Percentiles rank a stretch among this genome's conserved stretches.
These are phyloP conservation scores for Scolopax bukidnonensis DNA, from an alignment of 2,797 vertebrate genomes.

Conservation along the genomic window DNA sequence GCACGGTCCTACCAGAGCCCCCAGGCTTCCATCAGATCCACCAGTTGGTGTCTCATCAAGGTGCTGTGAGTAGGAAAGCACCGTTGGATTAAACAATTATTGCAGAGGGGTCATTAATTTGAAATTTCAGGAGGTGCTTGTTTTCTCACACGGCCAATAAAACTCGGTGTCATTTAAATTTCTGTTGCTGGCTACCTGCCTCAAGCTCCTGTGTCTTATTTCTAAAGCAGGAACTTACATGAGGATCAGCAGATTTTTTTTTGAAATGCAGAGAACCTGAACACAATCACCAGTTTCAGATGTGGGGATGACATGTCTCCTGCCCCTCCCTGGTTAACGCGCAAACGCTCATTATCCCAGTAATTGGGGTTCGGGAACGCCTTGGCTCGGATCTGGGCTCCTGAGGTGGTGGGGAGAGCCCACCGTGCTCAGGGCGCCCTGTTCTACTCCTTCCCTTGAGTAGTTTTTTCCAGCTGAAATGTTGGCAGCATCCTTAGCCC, in stretches of 20 bases:
- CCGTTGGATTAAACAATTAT: rapidly evolving
- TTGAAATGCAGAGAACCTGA: rapidly evolving
- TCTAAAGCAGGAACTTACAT: neutral
- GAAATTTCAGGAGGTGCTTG: neutral
- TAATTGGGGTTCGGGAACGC: rapidly evolving
- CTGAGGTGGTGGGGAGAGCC: rapidly evolving
- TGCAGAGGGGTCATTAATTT: neutral
- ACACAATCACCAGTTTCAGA: neutral
- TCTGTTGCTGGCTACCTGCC: neutral
- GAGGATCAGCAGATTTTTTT: neutral
- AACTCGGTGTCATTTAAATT: rapidly evolving
- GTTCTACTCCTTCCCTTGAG: neutral
- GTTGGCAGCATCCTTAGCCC: neutral
- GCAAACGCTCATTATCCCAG: rapidly evolving
- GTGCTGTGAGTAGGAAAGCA: neutral
- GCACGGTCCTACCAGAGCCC: rapidly evolving
- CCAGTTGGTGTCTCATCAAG: rapidly evolving
- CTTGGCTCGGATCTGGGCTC: neutral
- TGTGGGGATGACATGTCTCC: neutral
- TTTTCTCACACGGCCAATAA: neutral
- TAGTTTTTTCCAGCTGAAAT: neutral
- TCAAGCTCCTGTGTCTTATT: neutral
- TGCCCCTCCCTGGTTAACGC: neutral
- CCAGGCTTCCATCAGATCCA: rapidly evolving
- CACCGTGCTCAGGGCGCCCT: rapidly evolving